Percentiles rank a stretch among this genome's conserved stretches.
phyloP scores from a whole-genome alignment of 2,113 vertebrate genomes.

The Galeopterus variegatus region DNA sequence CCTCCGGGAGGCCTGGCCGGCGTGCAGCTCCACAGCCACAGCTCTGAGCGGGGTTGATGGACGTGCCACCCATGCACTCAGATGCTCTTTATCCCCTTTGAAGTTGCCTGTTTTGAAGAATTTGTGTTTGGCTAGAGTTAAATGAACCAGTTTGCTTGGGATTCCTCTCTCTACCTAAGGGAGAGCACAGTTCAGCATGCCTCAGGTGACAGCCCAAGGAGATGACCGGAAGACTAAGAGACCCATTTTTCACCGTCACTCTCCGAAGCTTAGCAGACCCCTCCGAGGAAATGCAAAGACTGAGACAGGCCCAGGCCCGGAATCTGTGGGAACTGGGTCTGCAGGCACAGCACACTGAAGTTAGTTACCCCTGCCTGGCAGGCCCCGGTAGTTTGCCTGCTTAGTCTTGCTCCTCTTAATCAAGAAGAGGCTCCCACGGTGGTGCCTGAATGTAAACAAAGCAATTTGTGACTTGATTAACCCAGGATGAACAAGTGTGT shows the following conservation, averaged over 20 bases:
- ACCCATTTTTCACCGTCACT: conserved; percentile 49
- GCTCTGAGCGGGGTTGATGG: neutral
- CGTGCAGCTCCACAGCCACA: fast-evolving
- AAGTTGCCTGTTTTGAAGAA: conserved; percentile 23
- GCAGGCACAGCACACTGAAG: neutral
- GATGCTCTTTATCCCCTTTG: neutral
- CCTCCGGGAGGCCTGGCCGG: fast-evolving
- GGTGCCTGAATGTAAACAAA: conserved; percentile 61
- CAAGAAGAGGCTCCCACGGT: conserved; percentile 32
- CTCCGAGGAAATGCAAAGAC: neutral
- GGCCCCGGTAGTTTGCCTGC: neutral
- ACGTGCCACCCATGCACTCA: fast-evolving
- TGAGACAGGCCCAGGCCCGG: neutral
- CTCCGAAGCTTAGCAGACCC: neutral
- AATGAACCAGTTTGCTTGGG: conserved; percentile 4
- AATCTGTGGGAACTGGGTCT: neutral
- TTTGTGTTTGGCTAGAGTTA: conserved; percentile 60
- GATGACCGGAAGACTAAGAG: neutral
- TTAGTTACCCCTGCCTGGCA: neutral
- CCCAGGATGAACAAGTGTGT: neutral
- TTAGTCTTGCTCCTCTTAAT: conserved; percentile 59
- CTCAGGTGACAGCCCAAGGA: neutral
- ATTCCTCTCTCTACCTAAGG: conserved; percentile 27
- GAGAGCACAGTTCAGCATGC: neutral
- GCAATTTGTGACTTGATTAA: conserved; percentile 18